Percentiles rank a stretch among this genome's conserved stretches.
Conservation (phyloP, 1,140 invertebrate species). For the Stratiolaelaps scimitus region DNA sequence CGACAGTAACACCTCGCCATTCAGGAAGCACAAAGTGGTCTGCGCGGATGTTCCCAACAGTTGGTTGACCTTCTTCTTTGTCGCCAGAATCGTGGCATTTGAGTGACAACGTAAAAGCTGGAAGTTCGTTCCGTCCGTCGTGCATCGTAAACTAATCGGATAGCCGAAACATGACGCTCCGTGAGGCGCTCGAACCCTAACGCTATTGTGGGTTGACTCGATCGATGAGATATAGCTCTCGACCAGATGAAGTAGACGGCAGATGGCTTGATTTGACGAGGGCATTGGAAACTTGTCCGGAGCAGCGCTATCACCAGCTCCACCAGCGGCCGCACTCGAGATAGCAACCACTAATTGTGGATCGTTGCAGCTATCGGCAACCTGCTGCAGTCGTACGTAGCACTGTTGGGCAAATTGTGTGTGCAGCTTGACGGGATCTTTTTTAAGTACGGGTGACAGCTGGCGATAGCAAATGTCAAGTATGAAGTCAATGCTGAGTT, state of each 20-base stretch:
- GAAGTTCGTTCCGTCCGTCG: conserved; percentile 42
- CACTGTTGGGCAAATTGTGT: conserved; percentile 47
- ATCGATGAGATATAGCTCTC: conserved; percentile 45
- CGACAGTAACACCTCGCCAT: conserved; percentile 2
- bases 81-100: conserved; percentile 32
- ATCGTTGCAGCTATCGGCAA: conserved; percentile 30
- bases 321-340: neutral
- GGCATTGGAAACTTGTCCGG: conserved; percentile 22
- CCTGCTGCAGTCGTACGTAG: conserved; percentile 44
- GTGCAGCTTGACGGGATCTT: conserved; percentile 44
- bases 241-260: conserved; percentile 44
- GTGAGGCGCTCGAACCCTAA: conserved; percentile 45
- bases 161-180: conserved; percentile 46
- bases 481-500: conserved; percentile 44
- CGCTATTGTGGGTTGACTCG: conserved; percentile 43
- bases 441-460: conserved; percentile 43
- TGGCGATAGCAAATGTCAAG: conserved; percentile 44
- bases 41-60: conserved; percentile 16
- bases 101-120: conserved; percentile 34
- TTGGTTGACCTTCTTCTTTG: conserved; percentile 17
- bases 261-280: conserved; percentile 42
- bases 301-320: neutral
- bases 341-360: neutral
- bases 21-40: conserved; percentile 15
- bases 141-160: conserved; percentile 42